Conservation (phyloP, 2,113 vertebrate genomes). For the Saccopteryx bilineata region DNA sequence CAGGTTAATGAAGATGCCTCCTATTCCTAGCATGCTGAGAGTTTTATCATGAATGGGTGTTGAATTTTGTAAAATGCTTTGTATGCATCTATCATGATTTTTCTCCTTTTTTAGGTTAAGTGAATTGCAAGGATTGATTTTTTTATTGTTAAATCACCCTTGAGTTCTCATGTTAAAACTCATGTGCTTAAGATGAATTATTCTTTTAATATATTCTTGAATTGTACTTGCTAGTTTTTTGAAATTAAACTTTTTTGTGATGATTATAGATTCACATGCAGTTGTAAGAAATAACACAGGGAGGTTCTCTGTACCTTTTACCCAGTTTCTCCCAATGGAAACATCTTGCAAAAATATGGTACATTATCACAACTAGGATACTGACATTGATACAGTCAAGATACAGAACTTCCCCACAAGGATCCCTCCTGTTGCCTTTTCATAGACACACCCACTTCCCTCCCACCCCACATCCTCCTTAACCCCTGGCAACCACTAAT, state of each 20-base stretch:
- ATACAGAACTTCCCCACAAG: slow-evolving; percentile 22
- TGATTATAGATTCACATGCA: background rate
- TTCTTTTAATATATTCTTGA: slow-evolving; percentile 11
- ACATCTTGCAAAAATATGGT: slow-evolving; percentile 10
- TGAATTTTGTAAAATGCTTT: slow-evolving; percentile 51
- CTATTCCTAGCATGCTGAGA: background rate
- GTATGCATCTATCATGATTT: slow-evolving; percentile 15
- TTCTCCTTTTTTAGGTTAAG: background rate
- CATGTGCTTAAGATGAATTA: background rate
- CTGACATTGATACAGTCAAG: background rate
- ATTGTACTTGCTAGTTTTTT: slow-evolving; percentile 26
- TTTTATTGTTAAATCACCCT: slow-evolving; percentile 32
- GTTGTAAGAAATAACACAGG: background rate
- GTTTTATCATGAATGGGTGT: slow-evolving; percentile 11
- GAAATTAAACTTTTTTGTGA: slow-evolving; percentile 32
- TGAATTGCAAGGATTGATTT: background rate
- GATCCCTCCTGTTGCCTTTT: background rate
- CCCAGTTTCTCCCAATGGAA: slow-evolving; percentile 32
- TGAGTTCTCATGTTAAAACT: slow-evolving; percentile 58
- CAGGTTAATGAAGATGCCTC: background rate
- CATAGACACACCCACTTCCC: background rate
- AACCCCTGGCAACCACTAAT: slow-evolving; percentile 11
- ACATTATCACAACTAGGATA: background rate
- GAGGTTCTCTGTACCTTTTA: background rate
- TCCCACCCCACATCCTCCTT: background rate